Percentiles rank a stretch among this genome's conserved stretches.
Evolutionary conservation across 2,113 vertebrate species (phyloP).

Genomic region (Suricata suricatta): DNA sequence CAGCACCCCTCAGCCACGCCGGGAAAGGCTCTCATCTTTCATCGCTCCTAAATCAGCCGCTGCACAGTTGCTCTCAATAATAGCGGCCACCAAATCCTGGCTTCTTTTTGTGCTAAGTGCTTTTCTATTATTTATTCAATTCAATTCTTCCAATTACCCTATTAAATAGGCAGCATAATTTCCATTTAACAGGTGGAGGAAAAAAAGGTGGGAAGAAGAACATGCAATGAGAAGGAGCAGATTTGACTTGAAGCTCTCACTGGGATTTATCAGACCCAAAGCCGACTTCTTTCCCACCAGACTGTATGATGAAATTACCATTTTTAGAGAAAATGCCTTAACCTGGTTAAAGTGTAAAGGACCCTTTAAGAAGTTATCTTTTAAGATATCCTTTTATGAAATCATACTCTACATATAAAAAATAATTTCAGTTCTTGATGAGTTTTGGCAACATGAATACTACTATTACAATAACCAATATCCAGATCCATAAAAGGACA

Average conservation of each 20-base stretch:
- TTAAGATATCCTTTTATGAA: background rate
- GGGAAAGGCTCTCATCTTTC: background rate
- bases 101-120: background rate
- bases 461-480: background rate
- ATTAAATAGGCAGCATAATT: background rate
- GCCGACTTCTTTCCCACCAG: background rate
- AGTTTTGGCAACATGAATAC: background rate
- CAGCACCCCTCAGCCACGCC: background rate
- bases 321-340: background rate
- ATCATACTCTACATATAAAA: background rate
- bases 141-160: background rate
- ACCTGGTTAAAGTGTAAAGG: background rate
- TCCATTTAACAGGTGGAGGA: background rate
- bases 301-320: background rate
- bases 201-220: background rate
- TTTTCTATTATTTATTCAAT: background rate
- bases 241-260: background rate
- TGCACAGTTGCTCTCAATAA: background rate
- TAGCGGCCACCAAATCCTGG: rapidly evolving
- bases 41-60: background rate
- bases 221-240: background rate
- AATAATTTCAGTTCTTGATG: background rate
- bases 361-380: background rate
- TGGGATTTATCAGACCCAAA: background rate
- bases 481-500: background rate